Percentiles rank a stretch among this genome's conserved stretches.
These are phyloP conservation scores for Tenebrio molitor DNA, from an alignment of 1,140 invertebrate genomes.

Conservation along the genomic window DNA sequence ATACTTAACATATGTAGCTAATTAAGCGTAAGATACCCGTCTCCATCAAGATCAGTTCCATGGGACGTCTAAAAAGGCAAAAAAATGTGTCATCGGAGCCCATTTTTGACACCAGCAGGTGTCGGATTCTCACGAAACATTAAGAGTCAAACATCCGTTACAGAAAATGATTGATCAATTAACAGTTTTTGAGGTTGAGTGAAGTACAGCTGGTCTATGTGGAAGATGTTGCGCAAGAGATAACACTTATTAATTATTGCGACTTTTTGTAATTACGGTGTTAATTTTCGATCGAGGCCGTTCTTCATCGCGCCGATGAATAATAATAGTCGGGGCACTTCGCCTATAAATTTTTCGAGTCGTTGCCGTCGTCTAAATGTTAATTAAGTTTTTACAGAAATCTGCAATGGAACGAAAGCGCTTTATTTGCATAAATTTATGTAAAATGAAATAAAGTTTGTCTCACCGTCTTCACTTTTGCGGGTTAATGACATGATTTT, in stretches of 20 bases:
- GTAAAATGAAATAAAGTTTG: constrained; percentile 39
- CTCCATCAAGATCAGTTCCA: constrained; percentile 44
- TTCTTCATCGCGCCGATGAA: no score
- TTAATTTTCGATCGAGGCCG: neutral
- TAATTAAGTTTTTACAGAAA: no score
- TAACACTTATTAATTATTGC: no score
- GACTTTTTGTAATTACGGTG: neutral
- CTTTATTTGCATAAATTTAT: constrained; percentile 26
- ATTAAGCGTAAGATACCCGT: constrained; percentile 52
- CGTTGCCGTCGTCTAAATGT: no score
- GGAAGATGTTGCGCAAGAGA: neutral
- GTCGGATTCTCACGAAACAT: constrained; percentile 48
- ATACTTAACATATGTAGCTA: constrained; percentile 52
- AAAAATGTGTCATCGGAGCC: constrained; percentile 49
- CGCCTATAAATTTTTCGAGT: no score
- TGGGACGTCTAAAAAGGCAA: constrained; percentile 46
- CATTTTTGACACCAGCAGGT: constrained; percentile 52
- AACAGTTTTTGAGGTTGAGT: constrained; percentile 13
- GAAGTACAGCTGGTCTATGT: neutral
- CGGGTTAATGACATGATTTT: constrained; percentile 50
- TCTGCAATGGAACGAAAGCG: no score
- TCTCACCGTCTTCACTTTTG: constrained; percentile 37
- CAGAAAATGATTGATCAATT: constrained; percentile 50
- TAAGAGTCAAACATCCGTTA: constrained; percentile 53
- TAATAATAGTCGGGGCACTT: no score